Evolutionary conservation across 2,113 vertebrate genomes (phyloP).

Genomic region (Leucoraja erinaceus): DNA sequence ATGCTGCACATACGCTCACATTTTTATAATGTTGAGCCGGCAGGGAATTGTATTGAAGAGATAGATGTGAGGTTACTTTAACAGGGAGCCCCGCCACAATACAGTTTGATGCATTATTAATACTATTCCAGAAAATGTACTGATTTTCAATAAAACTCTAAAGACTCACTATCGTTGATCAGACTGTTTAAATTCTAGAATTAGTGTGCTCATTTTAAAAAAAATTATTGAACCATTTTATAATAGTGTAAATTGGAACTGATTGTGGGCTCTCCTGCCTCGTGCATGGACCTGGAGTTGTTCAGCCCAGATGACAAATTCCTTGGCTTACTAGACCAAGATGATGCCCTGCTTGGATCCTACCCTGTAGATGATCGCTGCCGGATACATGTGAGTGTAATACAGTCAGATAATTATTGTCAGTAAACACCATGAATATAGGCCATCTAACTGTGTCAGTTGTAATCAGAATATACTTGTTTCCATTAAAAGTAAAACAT

Average conservation of each 20-base stretch:
- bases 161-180: not conserved
- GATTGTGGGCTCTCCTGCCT: constrained; percentile 64
- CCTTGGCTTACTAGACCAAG: constrained; percentile 66
- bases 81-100: not conserved
- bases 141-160: not conserved
- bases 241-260: constrained; percentile 73
- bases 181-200: not conserved
- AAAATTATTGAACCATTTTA: not conserved
- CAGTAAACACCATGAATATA: not conserved
- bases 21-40: not conserved
- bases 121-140: not conserved
- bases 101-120: not conserved
- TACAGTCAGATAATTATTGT: not conserved
- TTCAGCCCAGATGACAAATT: constrained; percentile 63
- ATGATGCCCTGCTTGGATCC: constrained; percentile 77
- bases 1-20: not conserved
- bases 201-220: not conserved
- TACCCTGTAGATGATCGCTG: constrained; percentile 77
- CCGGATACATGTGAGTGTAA: constrained; percentile 72
- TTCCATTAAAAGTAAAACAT: not conserved
- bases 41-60: not conserved
- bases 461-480: not conserved
- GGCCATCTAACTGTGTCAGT: not conserved
- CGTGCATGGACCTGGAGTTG: constrained; percentile 77
- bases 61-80: not conserved